These are phyloP conservation scores for Tachuris rubrigastra DNA, from an alignment of 2,113 vertebrate species.

Conservation along the genomic window DNA sequence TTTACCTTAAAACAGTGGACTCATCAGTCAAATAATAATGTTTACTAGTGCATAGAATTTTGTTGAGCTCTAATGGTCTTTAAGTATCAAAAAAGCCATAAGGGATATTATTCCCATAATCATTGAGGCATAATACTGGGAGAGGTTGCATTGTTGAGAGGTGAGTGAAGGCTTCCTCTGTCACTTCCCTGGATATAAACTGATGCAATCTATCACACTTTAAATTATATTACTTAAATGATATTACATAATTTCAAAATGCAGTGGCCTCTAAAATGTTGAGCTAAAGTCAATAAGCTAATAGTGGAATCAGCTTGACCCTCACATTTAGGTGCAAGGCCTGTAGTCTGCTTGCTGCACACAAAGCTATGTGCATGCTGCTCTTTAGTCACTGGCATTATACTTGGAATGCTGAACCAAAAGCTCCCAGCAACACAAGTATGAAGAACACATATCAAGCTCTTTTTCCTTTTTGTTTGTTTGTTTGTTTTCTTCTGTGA, in stretches of 20 bases:
- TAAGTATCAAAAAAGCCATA: slow-evolving; percentile 20
- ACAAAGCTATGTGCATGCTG: not conserved
- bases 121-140: not conserved
- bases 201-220: slow-evolving; percentile 4
- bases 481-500: not conserved
- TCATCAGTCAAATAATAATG: slow-evolving; percentile 66
- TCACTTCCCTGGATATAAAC: not conserved
- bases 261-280: not conserved
- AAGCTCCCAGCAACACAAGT: not conserved
- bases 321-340: fast-evolving
- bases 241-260: not conserved
- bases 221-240: not conserved
- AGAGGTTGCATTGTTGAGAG: slow-evolving; percentile 4
- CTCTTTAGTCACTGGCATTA: not conserved
- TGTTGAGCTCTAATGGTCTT: slow-evolving; percentile 45
- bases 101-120: not conserved
- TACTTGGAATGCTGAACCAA: not conserved
- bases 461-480: not conserved
- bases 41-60: slow-evolving; percentile 54
- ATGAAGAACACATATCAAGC: fast-evolving
- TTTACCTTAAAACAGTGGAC: slow-evolving; percentile 45
- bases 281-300: slow-evolving; percentile 13
- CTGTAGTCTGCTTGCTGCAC: not conserved
- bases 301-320: not conserved
- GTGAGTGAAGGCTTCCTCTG: not conserved